phyloP scores from a whole-genome alignment of 2,113 vertebrate species.

The Lonchura striata region DNA sequence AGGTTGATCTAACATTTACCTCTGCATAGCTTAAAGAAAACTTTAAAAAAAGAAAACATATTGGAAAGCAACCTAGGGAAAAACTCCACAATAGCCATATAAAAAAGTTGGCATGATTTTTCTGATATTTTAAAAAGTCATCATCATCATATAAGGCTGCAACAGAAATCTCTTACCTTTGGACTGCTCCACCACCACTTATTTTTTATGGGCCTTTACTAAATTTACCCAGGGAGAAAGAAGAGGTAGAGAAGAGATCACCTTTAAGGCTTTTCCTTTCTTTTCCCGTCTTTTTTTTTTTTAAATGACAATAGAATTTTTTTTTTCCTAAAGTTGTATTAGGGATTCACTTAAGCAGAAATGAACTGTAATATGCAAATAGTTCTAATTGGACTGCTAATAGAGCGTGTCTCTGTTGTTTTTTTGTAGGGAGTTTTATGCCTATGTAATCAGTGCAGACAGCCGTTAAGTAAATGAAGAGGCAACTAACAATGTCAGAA shows the following conservation, averaged over 20 bases:
- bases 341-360: constrained; percentile 92
- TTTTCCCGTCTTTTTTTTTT: constrained; percentile 61
- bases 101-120: neutral
- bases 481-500: constrained; percentile 99
- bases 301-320: constrained; percentile 79
- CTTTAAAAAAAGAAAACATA: too few species aligned
- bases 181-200: neutral
- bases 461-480: constrained; percentile 99
- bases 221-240: neutral
- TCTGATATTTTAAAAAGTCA: neutral
- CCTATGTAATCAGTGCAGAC: constrained; percentile 99
- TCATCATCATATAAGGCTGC: neutral
- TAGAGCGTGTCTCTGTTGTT: constrained; percentile 99
- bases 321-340: constrained; percentile 83
- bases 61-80: neutral
- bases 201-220: neutral
- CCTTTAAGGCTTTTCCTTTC: constrained; percentile 67
- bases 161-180: neutral
- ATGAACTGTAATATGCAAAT: constrained; percentile 99
- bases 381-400: constrained; percentile 99
- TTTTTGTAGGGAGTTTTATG: constrained; percentile 93
- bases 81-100: neutral
- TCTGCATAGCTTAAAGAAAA: neutral
- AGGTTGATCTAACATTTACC: neutral
- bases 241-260: constrained; percentile 38